Base-by-base conservation (phyloP, 64 coral and sea anemone genomes). In the Dendrophyllia cribrosa region DNA sequence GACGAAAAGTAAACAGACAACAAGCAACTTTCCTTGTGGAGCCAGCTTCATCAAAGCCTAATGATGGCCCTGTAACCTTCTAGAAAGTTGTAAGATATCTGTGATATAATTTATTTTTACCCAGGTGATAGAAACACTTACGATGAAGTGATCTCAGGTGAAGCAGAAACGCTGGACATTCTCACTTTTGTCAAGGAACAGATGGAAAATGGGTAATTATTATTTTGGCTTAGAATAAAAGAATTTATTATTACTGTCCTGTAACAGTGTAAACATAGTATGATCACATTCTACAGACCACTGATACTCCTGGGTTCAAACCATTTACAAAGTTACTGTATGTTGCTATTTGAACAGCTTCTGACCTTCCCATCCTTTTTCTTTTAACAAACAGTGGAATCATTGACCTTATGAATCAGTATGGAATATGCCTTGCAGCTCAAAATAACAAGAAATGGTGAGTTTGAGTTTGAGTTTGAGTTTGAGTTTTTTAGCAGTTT, bases 101-200 rank as follows among this genome's bases (percentile, higher is more conserved):
- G 3, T 75, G 16, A 20, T 75, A 8, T 2, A 5, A 3, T 34
- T 60, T 69, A 8, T 72, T 24, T 6, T 61, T 23, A 19, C 16
- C 65, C 25, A 84, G 92, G 17, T 25, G 77, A 89, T 67, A 77
- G 76, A 53, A 88, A 82, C 6, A 43, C 86, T 75, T 97, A 97
- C 55, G 92, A 94, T 64, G 83, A 88, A 73, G 95, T 96, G 0
- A 99, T 99, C 74, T 90, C 97, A 58, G 94, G 97, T 47, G 91
- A 99, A 84, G 94, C 91, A 22, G 97, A 99, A 64, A 91, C 94
- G 5, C 49, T 99, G 19, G 97, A 99, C 55, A 89, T 99, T 60
- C 91, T 96, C 58, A 99, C 94, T 1, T 99, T 99, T 89, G 88
- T 99, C 51, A 99, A 96, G 59, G 94, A 99, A 23, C 88, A 99